Percentiles rank a stretch among this genome's conserved stretches.
Conservation (phyloP, 2,113 vertebrate species). For the Hypocryptadius cinnamomeus region DNA sequence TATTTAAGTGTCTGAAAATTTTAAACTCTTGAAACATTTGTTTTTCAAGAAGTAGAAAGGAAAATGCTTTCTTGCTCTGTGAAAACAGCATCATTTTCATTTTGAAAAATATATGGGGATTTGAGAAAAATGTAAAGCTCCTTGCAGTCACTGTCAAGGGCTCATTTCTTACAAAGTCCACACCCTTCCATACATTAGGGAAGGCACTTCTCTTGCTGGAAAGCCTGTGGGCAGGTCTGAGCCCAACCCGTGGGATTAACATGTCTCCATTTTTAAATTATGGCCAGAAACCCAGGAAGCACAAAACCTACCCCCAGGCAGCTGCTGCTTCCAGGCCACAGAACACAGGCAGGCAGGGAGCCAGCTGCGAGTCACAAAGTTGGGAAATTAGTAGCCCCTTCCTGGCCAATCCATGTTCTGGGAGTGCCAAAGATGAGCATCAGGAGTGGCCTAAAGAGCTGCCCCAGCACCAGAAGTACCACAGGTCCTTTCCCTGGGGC, state of each 20-base stretch:
- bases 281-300: not conserved
- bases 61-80: not conserved
- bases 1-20: not conserved
- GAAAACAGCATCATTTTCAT: not conserved
- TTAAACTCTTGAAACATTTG: not conserved
- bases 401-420: not conserved
- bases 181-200: not conserved
- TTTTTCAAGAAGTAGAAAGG: not conserved
- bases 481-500: not conserved
- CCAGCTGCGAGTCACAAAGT: not conserved
- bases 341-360: not conserved
- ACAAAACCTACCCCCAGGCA: not conserved
- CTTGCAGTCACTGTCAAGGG: not conserved
- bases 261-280: not conserved
- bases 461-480: not conserved
- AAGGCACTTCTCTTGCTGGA: not conserved
- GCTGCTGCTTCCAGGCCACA: not conserved
- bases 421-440: not conserved
- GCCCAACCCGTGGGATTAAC: not conserved
- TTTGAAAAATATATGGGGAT: not conserved
- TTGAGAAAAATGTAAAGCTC: not conserved
- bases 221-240: not conserved
- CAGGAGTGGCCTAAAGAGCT: not conserved
- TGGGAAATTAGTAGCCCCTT: not conserved
- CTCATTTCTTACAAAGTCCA: not conserved